These are phyloP conservation scores for Eulemur mongoz DNA, from an alignment of 2,797 vertebrate species.

Conservation along the genomic window DNA sequence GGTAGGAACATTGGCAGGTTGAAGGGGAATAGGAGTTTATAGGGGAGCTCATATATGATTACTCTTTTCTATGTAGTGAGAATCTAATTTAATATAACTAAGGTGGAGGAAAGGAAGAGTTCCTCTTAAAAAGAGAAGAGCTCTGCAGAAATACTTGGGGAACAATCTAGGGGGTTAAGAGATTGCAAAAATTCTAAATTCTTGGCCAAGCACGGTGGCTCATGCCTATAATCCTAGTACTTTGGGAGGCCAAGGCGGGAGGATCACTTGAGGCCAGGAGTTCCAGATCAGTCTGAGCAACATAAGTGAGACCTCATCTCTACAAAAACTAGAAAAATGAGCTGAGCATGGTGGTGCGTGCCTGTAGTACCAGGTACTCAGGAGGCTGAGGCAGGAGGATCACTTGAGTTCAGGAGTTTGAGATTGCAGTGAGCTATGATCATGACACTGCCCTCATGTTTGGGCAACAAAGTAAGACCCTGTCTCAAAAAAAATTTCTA, in stretches of 20 bases:
- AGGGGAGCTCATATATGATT: not conserved
- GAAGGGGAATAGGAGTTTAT: not conserved
- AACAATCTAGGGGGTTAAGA: not conserved
- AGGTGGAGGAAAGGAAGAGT: not conserved
- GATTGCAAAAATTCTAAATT: not conserved
- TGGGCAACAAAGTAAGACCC: not conserved
- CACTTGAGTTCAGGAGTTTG: not conserved
- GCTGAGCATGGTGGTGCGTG: not conserved
- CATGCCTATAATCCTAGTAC: not conserved
- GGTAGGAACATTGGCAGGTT: not conserved
- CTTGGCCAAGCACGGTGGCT: not conserved
- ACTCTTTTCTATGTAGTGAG: not conserved
- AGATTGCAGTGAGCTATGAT: not conserved
- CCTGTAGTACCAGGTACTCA: not conserved
- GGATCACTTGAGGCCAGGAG: not conserved
- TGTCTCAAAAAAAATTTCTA: not conserved
- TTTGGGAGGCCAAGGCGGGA: not conserved
- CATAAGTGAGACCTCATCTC: not conserved
- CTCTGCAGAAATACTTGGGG: not conserved
- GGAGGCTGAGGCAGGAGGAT: not conserved
- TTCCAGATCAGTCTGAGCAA: not conserved
- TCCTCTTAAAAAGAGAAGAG: not conserved
- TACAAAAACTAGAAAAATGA: not conserved
- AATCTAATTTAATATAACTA: conserved; percentile 44
- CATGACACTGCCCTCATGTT: not conserved